These are phyloP conservation scores for Tribolium freemani DNA, from an alignment of 2,888 invertebrate species.

Conservation along the genomic window DNA sequence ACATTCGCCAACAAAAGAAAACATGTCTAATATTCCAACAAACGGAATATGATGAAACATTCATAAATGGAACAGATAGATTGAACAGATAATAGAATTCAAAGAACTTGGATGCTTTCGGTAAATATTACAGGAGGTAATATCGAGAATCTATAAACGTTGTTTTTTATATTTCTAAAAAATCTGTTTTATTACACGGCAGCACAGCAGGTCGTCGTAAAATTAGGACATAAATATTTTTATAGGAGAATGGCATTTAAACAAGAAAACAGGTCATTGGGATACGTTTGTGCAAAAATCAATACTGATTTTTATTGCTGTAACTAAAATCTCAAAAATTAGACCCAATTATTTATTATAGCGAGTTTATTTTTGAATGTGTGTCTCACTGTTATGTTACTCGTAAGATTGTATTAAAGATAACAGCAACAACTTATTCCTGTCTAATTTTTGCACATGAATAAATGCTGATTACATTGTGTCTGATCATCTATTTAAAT, in stretches of 20 bases:
- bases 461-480: too few species aligned
- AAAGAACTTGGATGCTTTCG: conserved; percentile 5
- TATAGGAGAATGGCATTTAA: background rate
- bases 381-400: too few species aligned
- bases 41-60: conserved; percentile 13
- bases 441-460: too few species aligned
- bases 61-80: conserved; percentile 19
- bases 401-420: too few species aligned
- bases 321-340: too few species aligned
- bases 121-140: background rate
- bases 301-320: background rate
- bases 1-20: conserved; percentile 5
- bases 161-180: background rate
- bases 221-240: background rate
- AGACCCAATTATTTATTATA: too few species aligned
- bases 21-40: conserved; percentile 3
- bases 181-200: background rate
- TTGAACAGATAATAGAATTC: conserved; percentile 17
- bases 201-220: background rate
- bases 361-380: too few species aligned
- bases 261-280: background rate
- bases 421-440: too few species aligned
- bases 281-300: background rate
- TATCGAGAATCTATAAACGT: background rate
- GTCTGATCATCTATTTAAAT: too few species aligned